Conservation (phyloP, 2,113 vertebrate genomes). For the Aphyosemion australe region DNA sequence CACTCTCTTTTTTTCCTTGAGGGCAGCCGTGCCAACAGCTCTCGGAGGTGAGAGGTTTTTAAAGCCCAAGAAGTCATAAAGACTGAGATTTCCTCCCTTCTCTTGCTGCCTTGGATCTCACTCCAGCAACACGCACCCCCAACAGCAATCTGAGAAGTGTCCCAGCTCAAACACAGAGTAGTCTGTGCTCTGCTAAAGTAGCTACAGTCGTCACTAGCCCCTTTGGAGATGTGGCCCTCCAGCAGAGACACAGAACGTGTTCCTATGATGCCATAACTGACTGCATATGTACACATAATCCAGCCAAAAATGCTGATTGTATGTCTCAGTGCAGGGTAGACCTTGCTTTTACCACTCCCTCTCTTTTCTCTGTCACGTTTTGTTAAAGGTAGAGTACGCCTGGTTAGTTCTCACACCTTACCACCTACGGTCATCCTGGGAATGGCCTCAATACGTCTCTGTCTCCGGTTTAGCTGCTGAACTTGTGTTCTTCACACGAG, state of each 20-base stretch:
- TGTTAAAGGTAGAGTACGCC: too few relatives aligned
- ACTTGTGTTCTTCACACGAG: background rate
- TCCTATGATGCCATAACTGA: constrained; percentile 49
- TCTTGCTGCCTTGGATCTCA: constrained; percentile 10
- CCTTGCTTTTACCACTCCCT: too few relatives aligned
- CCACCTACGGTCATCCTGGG: background rate
- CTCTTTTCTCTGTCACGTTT: too few relatives aligned
- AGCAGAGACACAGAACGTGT: constrained; percentile 48
- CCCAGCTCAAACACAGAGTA: constrained; percentile 52
- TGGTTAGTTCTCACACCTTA: constrained; percentile 2
- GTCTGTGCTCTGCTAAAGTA: constrained; percentile 50
- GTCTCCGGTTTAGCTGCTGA: background rate
- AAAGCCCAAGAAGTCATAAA: constrained; percentile 32
- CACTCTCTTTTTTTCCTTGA: constrained; percentile 38
- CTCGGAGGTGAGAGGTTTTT: constrained; percentile 34
- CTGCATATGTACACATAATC: constrained; percentile 20
- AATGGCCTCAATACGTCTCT: background rate
- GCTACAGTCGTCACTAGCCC: constrained; percentile 40
- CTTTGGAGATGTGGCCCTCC: constrained; percentile 40
- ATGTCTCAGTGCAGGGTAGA: too few relatives aligned
- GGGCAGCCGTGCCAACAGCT: constrained; percentile 48
- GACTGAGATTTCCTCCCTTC: constrained; percentile 44
- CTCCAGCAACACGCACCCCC: constrained; percentile 6
- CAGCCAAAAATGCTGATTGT: constrained; percentile 2
- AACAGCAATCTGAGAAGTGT: constrained; percentile 45